Evolutionary conservation across 2,888 invertebrate genomes (phyloP), one percentile per base, ranked within the genome.

Genomic region (Drosophila helvetica): DNA sequence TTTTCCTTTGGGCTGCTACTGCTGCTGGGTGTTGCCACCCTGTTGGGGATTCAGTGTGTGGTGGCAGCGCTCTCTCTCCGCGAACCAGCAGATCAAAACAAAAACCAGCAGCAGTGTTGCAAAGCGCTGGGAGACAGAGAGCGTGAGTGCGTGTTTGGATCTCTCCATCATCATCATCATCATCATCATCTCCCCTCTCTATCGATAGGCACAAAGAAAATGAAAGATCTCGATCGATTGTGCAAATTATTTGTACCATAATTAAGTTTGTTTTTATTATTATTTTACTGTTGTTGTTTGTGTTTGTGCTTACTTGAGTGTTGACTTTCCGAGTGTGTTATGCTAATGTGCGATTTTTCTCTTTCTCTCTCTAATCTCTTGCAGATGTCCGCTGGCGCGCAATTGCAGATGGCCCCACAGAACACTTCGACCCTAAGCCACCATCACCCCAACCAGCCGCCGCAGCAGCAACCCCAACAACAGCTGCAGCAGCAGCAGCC

Each of bases 341-440:
- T 30, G 46, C 51, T 38, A 63, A 77, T n/a, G 15, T 15, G 33
- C 15, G 15, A 12, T 27, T 8, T 27, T 27, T n/a, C n/a, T n/a
- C n/a, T n/a, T 8, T 27, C 27, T 27, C 38, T 38, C 38, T n/a
- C 8, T 50, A 33, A 46, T 18, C 64, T 43, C 33, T 90, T 89
- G 90, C 94, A 97, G 97, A 97, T 97, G 97, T 97, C 97, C 95
- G 96, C 97, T 95, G 97, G 97, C 94, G 96, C 97, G 94, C 97
- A 97, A 95, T 95, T 97, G 96, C 97, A 97, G 96, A 97, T 97
- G 97, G 97, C 97, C 96, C 97, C 97, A 93, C 97, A 97, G 95
- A 96, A 96, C 93, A 96, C 96, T 93, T 92, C 91, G 86, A 86
- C 91, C 86, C 88, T 91, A 91, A 90, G 90, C 89, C 92, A 91